Percentiles rank a stretch among this genome's conserved stretches.
Conservation (phyloP, 2,797 vertebrate genomes). For the Tangara arthus region DNA sequence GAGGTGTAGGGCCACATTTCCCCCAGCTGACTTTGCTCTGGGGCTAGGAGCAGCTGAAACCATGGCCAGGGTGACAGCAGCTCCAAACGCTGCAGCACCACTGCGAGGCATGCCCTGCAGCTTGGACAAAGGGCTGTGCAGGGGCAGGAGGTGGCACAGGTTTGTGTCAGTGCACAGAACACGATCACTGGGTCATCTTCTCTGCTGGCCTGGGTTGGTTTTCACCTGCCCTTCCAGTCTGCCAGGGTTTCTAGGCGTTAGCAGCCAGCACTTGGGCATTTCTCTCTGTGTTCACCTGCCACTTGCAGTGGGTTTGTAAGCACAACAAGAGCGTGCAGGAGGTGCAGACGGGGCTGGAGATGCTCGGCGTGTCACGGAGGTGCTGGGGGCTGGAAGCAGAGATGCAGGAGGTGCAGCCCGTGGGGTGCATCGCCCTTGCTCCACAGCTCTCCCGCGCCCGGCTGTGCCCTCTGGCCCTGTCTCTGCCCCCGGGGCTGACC, state of each 20-base stretch:
- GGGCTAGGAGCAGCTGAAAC: background rate
- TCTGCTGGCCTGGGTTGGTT: background rate
- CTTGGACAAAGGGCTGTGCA: background rate
- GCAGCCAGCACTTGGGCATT: background rate
- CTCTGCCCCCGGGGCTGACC: background rate
- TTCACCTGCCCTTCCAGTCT: background rate
- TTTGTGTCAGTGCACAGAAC: background rate
- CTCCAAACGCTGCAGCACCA: background rate
- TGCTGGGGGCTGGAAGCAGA: background rate
- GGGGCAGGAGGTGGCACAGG: background rate
- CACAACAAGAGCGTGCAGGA: fast-evolving
- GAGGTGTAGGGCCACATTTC: background rate
- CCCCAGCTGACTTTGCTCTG: background rate
- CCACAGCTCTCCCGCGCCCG: background rate
- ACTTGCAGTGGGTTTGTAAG: background rate
- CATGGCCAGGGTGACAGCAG: background rate
- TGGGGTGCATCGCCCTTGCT: fast-evolving
- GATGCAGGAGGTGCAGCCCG: background rate
- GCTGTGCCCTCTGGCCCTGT: background rate
- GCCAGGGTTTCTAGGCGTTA: background rate
- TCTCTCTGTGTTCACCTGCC: background rate
- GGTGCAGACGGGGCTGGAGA: background rate
- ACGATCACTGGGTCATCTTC: too few species aligned
- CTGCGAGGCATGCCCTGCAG: fast-evolving
- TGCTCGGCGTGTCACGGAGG: fast-evolving